Conservation (phyloP, 2,888 invertebrate genomes). For the Tyria jacobaeae region DNA sequence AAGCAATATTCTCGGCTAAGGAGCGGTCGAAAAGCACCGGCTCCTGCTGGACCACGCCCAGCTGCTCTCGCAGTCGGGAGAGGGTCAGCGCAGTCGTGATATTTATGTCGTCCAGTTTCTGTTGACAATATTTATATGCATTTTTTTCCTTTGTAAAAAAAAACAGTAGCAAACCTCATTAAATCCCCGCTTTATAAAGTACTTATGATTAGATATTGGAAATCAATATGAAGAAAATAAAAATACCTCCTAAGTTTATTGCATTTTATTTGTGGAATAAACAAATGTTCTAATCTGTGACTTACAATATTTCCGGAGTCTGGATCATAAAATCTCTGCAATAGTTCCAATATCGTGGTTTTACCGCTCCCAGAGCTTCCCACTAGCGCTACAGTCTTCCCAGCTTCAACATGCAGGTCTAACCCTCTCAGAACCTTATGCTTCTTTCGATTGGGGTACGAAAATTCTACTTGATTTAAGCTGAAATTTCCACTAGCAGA, state of each 20-base stretch:
- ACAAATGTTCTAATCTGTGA: not conserved
- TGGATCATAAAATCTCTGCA: constrained; percentile 94
- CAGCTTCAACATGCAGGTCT: constrained; percentile 88
- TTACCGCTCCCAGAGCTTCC: constrained; percentile 93
- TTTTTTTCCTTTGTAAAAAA: too few relatives aligned
- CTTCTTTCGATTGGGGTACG: constrained; percentile 92
- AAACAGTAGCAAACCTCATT: too few relatives aligned
- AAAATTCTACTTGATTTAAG: constrained; percentile 90
- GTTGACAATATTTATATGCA: not conserved
- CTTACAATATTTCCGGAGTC: constrained; percentile 84
- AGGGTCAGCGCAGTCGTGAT: constrained; percentile 86
- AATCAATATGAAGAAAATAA: too few relatives aligned
- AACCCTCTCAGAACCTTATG: constrained; percentile 90
- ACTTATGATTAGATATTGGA: too few relatives aligned
- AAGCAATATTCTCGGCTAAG: constrained; percentile 94
- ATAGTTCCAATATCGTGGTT: constrained; percentile 91
- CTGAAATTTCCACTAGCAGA: constrained; percentile 88
- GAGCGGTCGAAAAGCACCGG: constrained; percentile 94
- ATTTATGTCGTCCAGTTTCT: not conserved
- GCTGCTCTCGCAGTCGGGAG: constrained; percentile 89
- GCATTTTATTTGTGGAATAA: too few relatives aligned
- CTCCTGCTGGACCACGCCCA: constrained; percentile 95
- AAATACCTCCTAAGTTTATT: too few relatives aligned
- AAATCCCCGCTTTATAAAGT: too few relatives aligned
- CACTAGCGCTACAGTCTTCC: constrained; percentile 91